phyloP scores from a whole-genome alignment of 2,888 invertebrate genomes.

The Nomada goodeniana region DNA sequence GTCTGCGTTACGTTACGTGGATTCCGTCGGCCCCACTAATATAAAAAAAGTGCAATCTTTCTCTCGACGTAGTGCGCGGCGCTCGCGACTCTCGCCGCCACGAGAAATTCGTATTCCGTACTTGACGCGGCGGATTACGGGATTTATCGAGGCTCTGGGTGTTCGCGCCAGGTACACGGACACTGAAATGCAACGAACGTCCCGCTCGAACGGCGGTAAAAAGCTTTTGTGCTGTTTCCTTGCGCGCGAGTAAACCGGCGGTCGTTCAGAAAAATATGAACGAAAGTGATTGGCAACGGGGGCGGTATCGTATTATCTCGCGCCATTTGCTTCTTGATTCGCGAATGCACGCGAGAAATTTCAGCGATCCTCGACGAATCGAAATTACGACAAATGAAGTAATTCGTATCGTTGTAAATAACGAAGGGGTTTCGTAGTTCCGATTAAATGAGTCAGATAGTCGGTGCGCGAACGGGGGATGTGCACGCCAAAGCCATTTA shows the following conservation, averaged over 20 bases:
- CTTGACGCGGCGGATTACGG: slow-evolving; percentile 71
- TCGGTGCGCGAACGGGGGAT: no score
- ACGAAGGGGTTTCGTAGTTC: no score
- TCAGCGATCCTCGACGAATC: no score
- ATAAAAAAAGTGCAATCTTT: slow-evolving; percentile 73
- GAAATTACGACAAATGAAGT: no score
- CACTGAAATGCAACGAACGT: slow-evolving; percentile 55
- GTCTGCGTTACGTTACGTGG: slow-evolving; percentile 76
- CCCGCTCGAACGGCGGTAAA: slow-evolving; percentile 35
- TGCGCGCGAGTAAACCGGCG: background rate
- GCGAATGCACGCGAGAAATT: no score
- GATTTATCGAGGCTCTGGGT: slow-evolving; percentile 69
- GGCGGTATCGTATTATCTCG: no score
- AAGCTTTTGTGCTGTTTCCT: background rate
- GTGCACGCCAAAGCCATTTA: slow-evolving; percentile 2
- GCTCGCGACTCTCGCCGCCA: slow-evolving; percentile 42
- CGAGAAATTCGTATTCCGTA: slow-evolving; percentile 74
- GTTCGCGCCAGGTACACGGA: slow-evolving; percentile 51
- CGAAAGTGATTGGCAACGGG: no score
- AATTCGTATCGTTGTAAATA: no score
- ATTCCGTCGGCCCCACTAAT: slow-evolving; percentile 59
- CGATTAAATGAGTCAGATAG: no score
- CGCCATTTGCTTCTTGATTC: no score
- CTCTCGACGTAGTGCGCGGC: slow-evolving; percentile 35
- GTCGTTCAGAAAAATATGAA: no score